Evolutionary conservation across 2,888 invertebrate species (phyloP).

Genomic region (Drosophila barbarae): DNA sequence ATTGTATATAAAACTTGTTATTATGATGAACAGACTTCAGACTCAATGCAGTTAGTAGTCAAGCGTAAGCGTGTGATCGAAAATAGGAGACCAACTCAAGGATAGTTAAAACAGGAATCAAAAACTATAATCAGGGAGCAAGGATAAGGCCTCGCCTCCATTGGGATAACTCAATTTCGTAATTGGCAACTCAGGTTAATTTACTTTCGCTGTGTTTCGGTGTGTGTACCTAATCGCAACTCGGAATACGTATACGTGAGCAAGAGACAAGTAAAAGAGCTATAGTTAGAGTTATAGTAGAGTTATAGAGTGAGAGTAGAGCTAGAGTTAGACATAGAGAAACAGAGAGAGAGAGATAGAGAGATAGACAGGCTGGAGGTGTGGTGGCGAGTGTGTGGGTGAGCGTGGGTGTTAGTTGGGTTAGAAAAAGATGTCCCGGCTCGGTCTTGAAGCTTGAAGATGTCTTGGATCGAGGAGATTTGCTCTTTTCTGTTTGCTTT

Average conservation of each 20-base stretch:
- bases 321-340: conserved; percentile 10
- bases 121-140: background rate
- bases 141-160: conserved; percentile 8
- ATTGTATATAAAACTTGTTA: conserved; percentile 22
- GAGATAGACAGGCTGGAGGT: conserved; percentile 60
- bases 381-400: conserved; percentile 46
- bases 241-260: conserved; percentile 43
- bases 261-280: conserved; percentile 46
- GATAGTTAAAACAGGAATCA: conserved; percentile 3
- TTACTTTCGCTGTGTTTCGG: conserved; percentile 33
- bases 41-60: conserved; percentile 68
- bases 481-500: conserved; percentile 30
- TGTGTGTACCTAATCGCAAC: conserved; percentile 48
- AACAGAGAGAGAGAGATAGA: conserved; percentile 44
- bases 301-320: conserved; percentile 45
- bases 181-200: conserved; percentile 25
- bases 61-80: conserved; percentile 69
- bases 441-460: conserved; percentile 19
- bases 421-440: conserved; percentile 29
- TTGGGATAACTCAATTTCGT: conserved; percentile 13
- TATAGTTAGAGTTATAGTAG: conserved; percentile 38
- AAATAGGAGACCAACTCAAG: conserved; percentile 19
- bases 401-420: conserved; percentile 32
- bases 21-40: conserved; percentile 37
- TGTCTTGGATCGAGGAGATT: conserved; percentile 19